A percentile compares a stretch with the other conserved stretches of the same genome.
phyloP scores from a whole-genome alignment of 35 echinoderm and acorn worm species.

The Strongylocentrotus purpuratus region DNA sequence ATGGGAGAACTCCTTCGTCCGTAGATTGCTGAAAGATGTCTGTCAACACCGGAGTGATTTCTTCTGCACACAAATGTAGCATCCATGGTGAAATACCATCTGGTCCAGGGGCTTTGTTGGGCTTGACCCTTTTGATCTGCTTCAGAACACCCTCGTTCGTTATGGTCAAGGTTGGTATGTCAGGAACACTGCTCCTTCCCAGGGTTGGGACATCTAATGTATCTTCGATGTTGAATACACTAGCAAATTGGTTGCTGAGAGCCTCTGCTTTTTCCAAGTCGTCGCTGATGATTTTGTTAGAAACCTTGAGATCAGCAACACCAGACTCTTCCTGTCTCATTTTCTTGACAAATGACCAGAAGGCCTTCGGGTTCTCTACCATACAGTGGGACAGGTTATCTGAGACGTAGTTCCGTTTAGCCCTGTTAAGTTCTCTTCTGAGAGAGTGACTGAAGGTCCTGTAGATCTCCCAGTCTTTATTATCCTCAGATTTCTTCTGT shows the following conservation, averaged over 20 bases:
- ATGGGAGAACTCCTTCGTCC: too few species aligned
- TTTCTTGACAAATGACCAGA: conserved; percentile 24
- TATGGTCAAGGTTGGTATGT: neutral
- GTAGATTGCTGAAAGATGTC: too few species aligned
- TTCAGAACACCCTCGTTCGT: neutral
- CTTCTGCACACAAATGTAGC: neutral
- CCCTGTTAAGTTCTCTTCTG: neutral
- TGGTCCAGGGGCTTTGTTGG: conserved; percentile 32
- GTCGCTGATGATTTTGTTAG: conserved; percentile 37
- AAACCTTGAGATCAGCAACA: conserved; percentile 32
- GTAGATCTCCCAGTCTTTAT: neutral
- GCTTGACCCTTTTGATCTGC: neutral
- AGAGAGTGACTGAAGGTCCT: neutral
- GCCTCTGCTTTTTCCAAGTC: conserved; percentile 25
- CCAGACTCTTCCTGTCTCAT: neutral
- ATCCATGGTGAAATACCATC: conserved; percentile 20
- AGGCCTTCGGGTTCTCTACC: conserved; percentile 13
- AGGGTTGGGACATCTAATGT: neutral
- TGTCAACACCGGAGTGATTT: too few species aligned
- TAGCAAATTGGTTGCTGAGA: conserved; percentile 48
- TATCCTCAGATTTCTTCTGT: neutral
- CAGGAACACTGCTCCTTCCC: neutral
- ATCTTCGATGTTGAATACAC: too few species aligned
- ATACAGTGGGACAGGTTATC: conserved; percentile 2
- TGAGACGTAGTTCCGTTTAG: neutral